Base-by-base conservation (phyloP, 1,140 invertebrate genomes). In the Caenorhabditis brenneri region DNA sequence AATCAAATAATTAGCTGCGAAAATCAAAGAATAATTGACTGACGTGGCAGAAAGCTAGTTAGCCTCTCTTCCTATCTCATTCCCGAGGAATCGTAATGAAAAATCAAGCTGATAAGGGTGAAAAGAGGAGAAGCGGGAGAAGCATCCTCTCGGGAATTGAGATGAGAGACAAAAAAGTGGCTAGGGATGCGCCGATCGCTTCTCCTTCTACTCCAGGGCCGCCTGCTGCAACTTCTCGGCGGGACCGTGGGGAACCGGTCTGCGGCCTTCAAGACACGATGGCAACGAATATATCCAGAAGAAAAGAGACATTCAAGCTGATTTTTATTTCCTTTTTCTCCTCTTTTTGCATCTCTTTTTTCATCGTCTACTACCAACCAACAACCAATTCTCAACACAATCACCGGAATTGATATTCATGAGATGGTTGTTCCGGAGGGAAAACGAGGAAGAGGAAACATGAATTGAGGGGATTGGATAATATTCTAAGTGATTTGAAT, bases 261-360 rank as follows among this genome's bases (percentile, higher is more conserved):
- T 74, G 33, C 65, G 22, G 65, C 65, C 36, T 74, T 42, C 65
- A 74, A 74, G 65, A 74, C 65, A 74, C 65, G 65, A 74, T 74
- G 65, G 65, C 65, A 74, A 42, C 31, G 48, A 51, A 51, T 65
- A 27, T 33, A 74, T 74, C 65, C 65, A 33, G 65, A 42, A 24
- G 19, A 36, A 36, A 74, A 24, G 65, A 46, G n/a, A 74, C 29
- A 24, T 36, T 27, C 7, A 42, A 42, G 65, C 36, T 74, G 65
- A 74, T 42, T 74, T 42, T 74, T 42, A 74, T 74, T 74, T 74
- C 65, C 65, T 46, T 46, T 31, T 74, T 74, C 29, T 27, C 10
- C 31, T 3, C 55, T 29, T 58, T 9, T 46, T 46, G 9, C 42
- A 1, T 16, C 24, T n/a, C 15, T 24, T 55, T 55, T 55, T 55